Percentiles rank a stretch among this genome's conserved stretches.
Evolutionary conservation across 1,140 invertebrate species (phyloP).

Genomic region (Leptinotarsa lineolata): DNA sequence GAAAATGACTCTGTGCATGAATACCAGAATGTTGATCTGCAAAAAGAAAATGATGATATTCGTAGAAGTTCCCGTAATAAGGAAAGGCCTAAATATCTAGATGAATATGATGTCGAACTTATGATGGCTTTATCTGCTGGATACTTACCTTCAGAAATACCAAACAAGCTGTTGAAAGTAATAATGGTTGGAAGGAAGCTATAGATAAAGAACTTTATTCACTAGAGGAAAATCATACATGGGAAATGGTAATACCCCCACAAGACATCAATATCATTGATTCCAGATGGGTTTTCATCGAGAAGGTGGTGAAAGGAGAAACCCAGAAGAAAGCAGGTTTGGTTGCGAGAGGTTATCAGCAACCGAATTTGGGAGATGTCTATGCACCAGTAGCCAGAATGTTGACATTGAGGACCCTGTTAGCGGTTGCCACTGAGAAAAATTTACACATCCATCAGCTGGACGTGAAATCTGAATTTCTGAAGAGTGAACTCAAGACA

Average conservation of each 20-base stretch:
- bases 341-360: slow-evolving; percentile 55
- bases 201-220: slow-evolving; percentile 47
- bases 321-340: slow-evolving; percentile 53
- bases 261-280: slow-evolving; percentile 38
- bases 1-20: slow-evolving; percentile 5
- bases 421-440: slow-evolving; percentile 25
- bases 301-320: slow-evolving; percentile 11
- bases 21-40: slow-evolving; percentile 21
- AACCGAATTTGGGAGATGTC: slow-evolving; percentile 51
- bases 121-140: slow-evolving; percentile 10
- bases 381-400: slow-evolving; percentile 46
- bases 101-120: slow-evolving; percentile 8
- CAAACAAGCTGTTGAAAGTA: not conserved
- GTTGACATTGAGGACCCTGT: slow-evolving; percentile 31
- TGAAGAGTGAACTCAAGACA: slow-evolving; percentile 39
- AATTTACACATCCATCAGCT: slow-evolving; percentile 46
- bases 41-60: slow-evolving; percentile 20
- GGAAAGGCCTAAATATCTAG: slow-evolving; percentile 4
- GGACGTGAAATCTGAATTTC: slow-evolving; percentile 56
- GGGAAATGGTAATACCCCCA: slow-evolving; percentile 44
- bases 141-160: slow-evolving; percentile 29
- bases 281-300: slow-evolving; percentile 52
- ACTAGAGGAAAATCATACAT: slow-evolving; percentile 42
- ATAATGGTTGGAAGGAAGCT: slow-evolving; percentile 34
- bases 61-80: slow-evolving; percentile 9